Evolutionary conservation across 2,888 invertebrate species (phyloP).

Genomic region (Rhamnusium bicolor): DNA sequence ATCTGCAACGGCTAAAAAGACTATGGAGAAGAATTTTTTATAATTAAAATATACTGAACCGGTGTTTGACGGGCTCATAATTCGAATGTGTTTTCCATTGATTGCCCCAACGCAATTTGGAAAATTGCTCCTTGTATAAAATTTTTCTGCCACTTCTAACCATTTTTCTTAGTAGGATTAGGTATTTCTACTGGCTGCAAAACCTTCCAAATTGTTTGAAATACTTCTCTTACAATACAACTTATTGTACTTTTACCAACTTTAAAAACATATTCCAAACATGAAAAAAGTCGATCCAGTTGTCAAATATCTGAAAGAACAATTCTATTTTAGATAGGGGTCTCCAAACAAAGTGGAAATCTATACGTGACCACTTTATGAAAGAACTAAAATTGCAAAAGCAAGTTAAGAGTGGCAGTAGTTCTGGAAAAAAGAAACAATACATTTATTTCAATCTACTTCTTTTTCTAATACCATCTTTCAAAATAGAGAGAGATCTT

Average conservation of each 20-base stretch:
- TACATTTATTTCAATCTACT: too few relatives aligned
- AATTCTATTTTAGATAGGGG: not conserved
- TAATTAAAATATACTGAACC: slow-evolving; percentile 43
- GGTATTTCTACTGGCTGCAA: slow-evolving; percentile 27
- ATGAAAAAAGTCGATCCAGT: slow-evolving; percentile 2
- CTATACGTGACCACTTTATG: too few relatives aligned
- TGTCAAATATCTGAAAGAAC: slow-evolving; percentile 14
- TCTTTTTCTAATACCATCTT: too few relatives aligned
- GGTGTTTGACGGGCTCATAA: slow-evolving; percentile 9
- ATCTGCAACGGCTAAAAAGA: slow-evolving; percentile 38
- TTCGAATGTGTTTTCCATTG: slow-evolving; percentile 34
- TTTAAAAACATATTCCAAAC: slow-evolving; percentile 10
- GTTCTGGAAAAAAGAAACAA: too few relatives aligned
- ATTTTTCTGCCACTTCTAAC: slow-evolving; percentile 52
- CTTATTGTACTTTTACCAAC: slow-evolving; percentile 19
- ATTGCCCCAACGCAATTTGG: slow-evolving; percentile 16
- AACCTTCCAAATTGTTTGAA: slow-evolving; percentile 29
- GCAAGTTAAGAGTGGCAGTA: too few relatives aligned
- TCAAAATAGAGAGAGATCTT: too few relatives aligned
- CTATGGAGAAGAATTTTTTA: slow-evolving; percentile 38
- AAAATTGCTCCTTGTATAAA: slow-evolving; percentile 43
- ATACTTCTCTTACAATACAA: slow-evolving; percentile 23
- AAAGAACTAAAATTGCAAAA: too few relatives aligned
- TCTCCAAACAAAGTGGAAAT: too few relatives aligned
- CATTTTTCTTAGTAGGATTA: slow-evolving; percentile 27